Base-by-base conservation (phyloP, 2,888 invertebrate genomes). In the Deilephila elpenor region DNA sequence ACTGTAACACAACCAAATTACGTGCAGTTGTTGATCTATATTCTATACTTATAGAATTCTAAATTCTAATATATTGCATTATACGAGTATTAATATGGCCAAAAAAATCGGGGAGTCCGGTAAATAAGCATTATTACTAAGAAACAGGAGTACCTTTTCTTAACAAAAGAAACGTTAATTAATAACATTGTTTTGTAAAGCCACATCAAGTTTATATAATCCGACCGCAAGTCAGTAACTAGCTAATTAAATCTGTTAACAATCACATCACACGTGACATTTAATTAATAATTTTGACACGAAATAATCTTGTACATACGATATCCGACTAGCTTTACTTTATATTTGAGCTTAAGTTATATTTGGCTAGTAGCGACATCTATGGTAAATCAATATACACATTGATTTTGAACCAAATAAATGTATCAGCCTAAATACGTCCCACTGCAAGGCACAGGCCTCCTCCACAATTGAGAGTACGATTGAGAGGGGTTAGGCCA, bases 251-350 rank as follows among this genome's bases (percentile, higher is more conserved):
- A 67, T 67, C 25, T 20, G 14, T 64, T 64, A 20, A 51, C 11
- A n/a, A 44, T 1, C 20, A 67, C 67, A 64, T 64, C 20, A 64
- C 44, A 67, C 67, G 67, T 67, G 51, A 67, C 67, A 67, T 67
- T 67, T 51, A 67, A 67, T 67, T 67, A 67, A 44, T 56, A 56
- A 56, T 71, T 71, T 32, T 32, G 11, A 14, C 59, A 34, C 71
- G 34, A 34, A 59, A 71, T 71, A 19, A 59, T 32, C 20, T 71
- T 71, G 53, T 59, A n/a, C n/a, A n/a, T n/a, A 6, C 14, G 32
- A 56, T 20, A 67, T 17, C 14, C 29, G 25, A 60, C 5, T n/a
- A 11, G 6, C 32, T 1, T 11, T 20, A 25, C 20, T 25, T 70
- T 5, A 53, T 25, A 25, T 25, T 25, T 51, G 1, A 53, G 14